Percentiles rank a stretch among this genome's conserved stretches.
Evolutionary conservation across 2,888 invertebrate species (phyloP).

Genomic region (Chymomyza procnemis): DNA sequence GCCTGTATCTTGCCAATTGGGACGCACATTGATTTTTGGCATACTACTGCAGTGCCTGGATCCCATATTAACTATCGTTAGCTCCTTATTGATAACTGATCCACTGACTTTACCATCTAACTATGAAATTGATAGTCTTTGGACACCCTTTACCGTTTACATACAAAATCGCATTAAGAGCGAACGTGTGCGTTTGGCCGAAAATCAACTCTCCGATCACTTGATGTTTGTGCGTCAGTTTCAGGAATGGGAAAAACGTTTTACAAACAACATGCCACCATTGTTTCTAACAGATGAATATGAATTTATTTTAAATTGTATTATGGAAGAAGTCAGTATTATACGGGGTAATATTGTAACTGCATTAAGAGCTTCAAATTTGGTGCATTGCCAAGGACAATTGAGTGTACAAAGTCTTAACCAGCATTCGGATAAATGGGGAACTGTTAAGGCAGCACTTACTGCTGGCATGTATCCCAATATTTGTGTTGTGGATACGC

Average conservation of each 20-base stretch:
- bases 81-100: slow-evolving; percentile 83
- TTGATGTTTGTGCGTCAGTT: slow-evolving; percentile 87
- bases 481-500: slow-evolving; percentile 43
- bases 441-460: slow-evolving; percentile 88
- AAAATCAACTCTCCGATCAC: slow-evolving; percentile 92
- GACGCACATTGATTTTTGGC: slow-evolving; percentile 93
- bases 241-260: slow-evolving; percentile 46
- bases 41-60: slow-evolving; percentile 94
- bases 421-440: slow-evolving; percentile 39
- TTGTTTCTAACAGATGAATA: slow-evolving; percentile 51
- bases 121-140: slow-evolving; percentile 51
- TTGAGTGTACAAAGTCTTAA: slow-evolving; percentile 37
- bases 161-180: slow-evolving; percentile 70
- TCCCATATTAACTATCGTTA: slow-evolving; percentile 93
- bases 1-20: slow-evolving; percentile 92
- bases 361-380: slow-evolving; percentile 28
- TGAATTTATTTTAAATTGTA: slow-evolving; percentile 49
- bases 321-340: slow-evolving; percentile 51
- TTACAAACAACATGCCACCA: slow-evolving; percentile 9
- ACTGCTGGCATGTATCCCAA: slow-evolving; percentile 91
- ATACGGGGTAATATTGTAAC: slow-evolving; percentile 37
- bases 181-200: slow-evolving; percentile 81
- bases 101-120: slow-evolving; percentile 36
- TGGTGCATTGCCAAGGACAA: slow-evolving; percentile 44
- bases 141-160: slow-evolving; percentile 73